phyloP scores from a whole-genome alignment of 2,113 vertebrate genomes.

The Paracanthobrama guichenoti region DNA sequence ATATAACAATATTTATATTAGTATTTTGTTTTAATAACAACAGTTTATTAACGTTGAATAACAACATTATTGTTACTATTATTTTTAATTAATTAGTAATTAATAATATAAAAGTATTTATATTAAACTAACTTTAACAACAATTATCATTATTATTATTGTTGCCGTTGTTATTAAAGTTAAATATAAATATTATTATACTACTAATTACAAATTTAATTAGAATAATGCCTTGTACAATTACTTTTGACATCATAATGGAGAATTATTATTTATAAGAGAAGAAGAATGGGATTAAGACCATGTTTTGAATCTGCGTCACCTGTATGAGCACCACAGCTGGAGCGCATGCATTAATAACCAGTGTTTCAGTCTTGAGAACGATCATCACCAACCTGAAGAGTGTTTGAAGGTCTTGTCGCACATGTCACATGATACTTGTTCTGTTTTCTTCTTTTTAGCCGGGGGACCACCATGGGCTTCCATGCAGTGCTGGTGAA shows the following conservation, averaged over 20 bases:
- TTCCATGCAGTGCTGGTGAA: slow-evolving; percentile 77
- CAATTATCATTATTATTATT: too few relatives aligned
- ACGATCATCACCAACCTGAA: slow-evolving; percentile 72
- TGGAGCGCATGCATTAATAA: neutral
- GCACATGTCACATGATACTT: slow-evolving; percentile 80
- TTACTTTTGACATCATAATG: neutral
- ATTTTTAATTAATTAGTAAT: neutral
- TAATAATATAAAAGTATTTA: neutral
- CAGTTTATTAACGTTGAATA: too few relatives aligned
- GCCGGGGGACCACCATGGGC: slow-evolving; percentile 61
- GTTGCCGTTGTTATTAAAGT: too few relatives aligned
- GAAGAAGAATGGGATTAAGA: too few relatives aligned
- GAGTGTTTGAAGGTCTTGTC: slow-evolving; percentile 84
- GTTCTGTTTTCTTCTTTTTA: slow-evolving; percentile 75
- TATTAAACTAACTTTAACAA: neutral
- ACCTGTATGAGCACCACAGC: neutral
- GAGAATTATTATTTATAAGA: neutral
- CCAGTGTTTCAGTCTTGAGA: neutral
- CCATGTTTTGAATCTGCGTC: too few relatives aligned
- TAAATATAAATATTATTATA: too few relatives aligned
- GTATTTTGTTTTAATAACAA: too few relatives aligned
- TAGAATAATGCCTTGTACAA: too few relatives aligned
- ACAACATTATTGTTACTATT: neutral
- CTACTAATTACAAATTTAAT: too few relatives aligned
- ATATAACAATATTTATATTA: neutral